phyloP scores from a whole-genome alignment of 1,140 invertebrate genomes.

The Atopsyche davidsoni region DNA sequence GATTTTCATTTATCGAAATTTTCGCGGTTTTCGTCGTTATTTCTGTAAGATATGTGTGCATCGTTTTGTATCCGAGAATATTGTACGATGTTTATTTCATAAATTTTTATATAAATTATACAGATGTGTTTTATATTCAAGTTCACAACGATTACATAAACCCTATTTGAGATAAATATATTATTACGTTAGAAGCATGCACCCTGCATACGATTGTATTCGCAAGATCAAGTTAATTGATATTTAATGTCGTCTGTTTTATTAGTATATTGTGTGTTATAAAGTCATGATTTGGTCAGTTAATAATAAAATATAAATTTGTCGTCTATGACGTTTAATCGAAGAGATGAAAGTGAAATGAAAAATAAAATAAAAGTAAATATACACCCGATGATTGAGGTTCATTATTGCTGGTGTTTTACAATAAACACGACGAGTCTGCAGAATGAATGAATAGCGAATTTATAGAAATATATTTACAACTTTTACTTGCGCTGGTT shows the following conservation, averaged over 20 bases:
- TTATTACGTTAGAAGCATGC: no score
- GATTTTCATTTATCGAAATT: slow-evolving; percentile 27
- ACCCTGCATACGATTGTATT: no score
- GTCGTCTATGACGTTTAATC: no score
- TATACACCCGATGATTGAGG: slow-evolving; percentile 15
- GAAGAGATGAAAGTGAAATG: no score
- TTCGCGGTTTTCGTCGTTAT: slow-evolving; percentile 13
- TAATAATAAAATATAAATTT: no score
- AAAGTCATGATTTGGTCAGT: no score
- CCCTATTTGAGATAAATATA: slow-evolving; percentile 6
- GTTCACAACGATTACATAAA: slow-evolving; percentile 20
- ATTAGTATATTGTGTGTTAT: no score
- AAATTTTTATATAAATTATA: background rate
- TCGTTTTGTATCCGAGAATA: slow-evolving; percentile 6
- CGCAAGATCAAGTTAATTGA: no score
- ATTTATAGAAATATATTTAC: slow-evolving; percentile 19
- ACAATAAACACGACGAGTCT: no score
- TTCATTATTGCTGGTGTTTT: no score
- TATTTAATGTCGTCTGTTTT: no score
- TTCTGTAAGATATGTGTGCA: slow-evolving; percentile 7
- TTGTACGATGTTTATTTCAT: slow-evolving; percentile 14
- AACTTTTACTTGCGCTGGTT: slow-evolving; percentile 23
- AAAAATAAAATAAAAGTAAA: slow-evolving; percentile 26
- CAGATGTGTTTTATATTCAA: background rate
- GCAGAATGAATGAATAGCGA: no score